Conservation (phyloP, 1,140 invertebrate species). For the Panagrolaimus sp. region DNA sequence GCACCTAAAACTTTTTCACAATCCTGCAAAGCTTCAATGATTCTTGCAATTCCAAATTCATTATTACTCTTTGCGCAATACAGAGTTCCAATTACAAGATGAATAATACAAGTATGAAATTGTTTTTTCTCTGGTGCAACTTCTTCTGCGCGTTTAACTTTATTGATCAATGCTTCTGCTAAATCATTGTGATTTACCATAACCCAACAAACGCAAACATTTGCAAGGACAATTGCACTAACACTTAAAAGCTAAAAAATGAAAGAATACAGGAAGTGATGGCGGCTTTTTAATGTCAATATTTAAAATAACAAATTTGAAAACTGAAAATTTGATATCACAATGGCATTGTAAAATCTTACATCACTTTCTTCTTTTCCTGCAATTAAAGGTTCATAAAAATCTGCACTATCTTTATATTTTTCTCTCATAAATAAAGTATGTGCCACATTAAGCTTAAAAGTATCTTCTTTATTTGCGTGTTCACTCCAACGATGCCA, state of each 20-base stretch:
- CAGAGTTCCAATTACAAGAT: slow-evolving; percentile 91
- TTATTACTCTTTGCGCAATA: slow-evolving; percentile 99
- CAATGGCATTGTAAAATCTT: too few species aligned
- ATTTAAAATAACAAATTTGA: slow-evolving; percentile 79
- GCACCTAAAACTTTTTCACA: slow-evolving; percentile 64
- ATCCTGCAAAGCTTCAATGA: slow-evolving; percentile 91
- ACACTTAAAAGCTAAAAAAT: slow-evolving; percentile 60
- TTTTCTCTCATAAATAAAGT: slow-evolving; percentile 98
- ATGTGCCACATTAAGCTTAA: slow-evolving; percentile 95
- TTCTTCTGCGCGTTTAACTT: slow-evolving; percentile 94
- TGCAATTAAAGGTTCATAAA: slow-evolving; percentile 67
- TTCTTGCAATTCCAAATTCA: slow-evolving; percentile 94
- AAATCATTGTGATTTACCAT: slow-evolving; percentile 94
- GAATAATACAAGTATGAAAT: slow-evolving; percentile 95
- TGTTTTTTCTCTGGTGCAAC: slow-evolving; percentile 81
- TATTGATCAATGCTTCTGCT: slow-evolving; percentile 94
- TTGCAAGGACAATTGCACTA: slow-evolving; percentile 91
- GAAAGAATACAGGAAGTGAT: too few species aligned
- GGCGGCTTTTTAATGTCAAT: too few species aligned
- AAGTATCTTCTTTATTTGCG: slow-evolving; percentile 90
- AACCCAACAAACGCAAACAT: slow-evolving; percentile 96
- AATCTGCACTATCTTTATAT: slow-evolving; percentile 18
- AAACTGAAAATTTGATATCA: too few species aligned
- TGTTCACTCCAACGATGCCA: slow-evolving; percentile 89
- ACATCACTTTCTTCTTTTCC: slow-evolving; percentile 59